Percentiles rank a stretch among this genome's conserved stretches.
Conservation (phyloP, 2,797 vertebrate species). For the Darevskia mixta region DNA sequence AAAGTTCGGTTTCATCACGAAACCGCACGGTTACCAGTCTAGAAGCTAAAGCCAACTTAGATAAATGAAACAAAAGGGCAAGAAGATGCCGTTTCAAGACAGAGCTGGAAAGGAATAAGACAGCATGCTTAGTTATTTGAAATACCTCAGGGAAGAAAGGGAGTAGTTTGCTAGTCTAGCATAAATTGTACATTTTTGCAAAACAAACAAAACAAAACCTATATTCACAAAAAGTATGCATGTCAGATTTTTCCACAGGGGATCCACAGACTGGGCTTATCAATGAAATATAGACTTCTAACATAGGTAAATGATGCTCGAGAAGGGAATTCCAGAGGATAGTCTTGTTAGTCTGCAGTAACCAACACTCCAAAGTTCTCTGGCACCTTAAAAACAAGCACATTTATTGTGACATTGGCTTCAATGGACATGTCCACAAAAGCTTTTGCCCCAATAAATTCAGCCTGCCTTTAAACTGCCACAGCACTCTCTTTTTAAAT, state of each 20-base stretch:
- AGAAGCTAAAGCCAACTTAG: constrained; percentile 83
- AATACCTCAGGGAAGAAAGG: constrained; percentile 77
- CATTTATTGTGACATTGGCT: background rate
- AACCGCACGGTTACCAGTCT: constrained; percentile 78
- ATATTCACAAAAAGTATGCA: background rate
- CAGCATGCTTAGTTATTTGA: constrained; percentile 83
- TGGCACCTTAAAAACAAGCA: background rate
- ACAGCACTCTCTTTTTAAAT: background rate
- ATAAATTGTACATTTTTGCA: constrained; percentile 59
- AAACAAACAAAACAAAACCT: constrained; percentile 1
- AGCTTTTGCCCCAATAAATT: constrained; percentile 39
- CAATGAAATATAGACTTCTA: background rate
- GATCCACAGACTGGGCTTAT: background rate
- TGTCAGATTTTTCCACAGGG: background rate
- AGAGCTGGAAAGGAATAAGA: constrained; percentile 77
- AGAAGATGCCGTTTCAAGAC: constrained; percentile 81
- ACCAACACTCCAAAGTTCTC: background rate
- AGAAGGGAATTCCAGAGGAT: background rate
- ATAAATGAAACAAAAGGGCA: constrained; percentile 77
- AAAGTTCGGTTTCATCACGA: constrained; percentile 71
- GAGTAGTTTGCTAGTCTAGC: constrained; percentile 84
- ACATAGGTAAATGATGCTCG: background rate
- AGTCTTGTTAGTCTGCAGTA: background rate
- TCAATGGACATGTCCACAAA: constrained; percentile 20
- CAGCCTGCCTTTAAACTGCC: background rate